A percentile compares a stretch with the other conserved stretches of the same genome.
Conservation (phyloP, 2,888 invertebrate genomes). For the Tenthredo mesomela region DNA sequence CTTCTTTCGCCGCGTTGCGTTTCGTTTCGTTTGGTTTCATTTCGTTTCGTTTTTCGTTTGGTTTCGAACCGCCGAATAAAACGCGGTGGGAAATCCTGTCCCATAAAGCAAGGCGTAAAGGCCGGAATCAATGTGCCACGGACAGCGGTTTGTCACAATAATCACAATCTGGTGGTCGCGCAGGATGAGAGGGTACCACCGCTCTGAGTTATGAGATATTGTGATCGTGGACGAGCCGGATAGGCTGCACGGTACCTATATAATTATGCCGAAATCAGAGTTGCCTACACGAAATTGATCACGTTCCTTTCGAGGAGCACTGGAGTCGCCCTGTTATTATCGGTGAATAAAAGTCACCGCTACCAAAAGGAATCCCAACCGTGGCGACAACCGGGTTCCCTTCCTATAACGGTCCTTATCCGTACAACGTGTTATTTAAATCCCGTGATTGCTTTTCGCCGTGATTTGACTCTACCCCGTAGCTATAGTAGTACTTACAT, state of each 20-base stretch:
- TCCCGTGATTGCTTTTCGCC: conserved; percentile 37
- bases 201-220: conserved; percentile 61
- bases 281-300: conserved; percentile 57
- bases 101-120: conserved; percentile 45
- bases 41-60: background rate
- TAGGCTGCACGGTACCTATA: conserved; percentile 57
- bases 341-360: conserved; percentile 78
- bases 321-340: conserved; percentile 74
- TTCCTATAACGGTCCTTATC: conserved; percentile 37
- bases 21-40: background rate
- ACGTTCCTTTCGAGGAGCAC: conserved; percentile 46
- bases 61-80: conserved; percentile 27
- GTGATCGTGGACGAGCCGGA: conserved; percentile 66
- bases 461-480: background rate
- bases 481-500: background rate
- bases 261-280: conserved; percentile 77
- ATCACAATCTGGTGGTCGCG: conserved; percentile 51
- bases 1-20: background rate
- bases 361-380: conserved; percentile 66
- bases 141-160: conserved; percentile 51
- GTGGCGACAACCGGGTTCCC: conserved; percentile 50
- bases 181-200: conserved; percentile 39
- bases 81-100: conserved; percentile 4
- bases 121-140: conserved; percentile 40
- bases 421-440: conserved; percentile 42